Base-by-base conservation (phyloP, 2,797 vertebrate species). In the Sebastes hopkinsi region DNA sequence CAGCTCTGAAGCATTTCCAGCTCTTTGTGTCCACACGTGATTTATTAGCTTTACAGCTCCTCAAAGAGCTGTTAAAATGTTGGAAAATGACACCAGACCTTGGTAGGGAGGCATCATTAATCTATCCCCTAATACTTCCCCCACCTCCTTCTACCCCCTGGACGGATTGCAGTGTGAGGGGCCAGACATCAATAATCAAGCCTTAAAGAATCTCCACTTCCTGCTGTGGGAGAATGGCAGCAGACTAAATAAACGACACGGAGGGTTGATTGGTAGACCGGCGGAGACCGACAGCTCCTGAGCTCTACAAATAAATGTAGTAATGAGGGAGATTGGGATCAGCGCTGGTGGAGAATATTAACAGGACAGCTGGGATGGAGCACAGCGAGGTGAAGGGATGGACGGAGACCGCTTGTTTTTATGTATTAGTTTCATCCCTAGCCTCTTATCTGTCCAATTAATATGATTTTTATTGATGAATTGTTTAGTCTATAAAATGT, bases 161-260 rank as follows among this genome's bases (percentile, higher is more conserved):
- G 38, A 85, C 4, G 1, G 59, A n/a, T 82, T 78, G 70, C 71
- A 69, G 70, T 29, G 3, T 29, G 29, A 69, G 36, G 72, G 75
- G 65, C 80, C 88, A 88, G 83, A 90, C 89, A 81, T 88, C 87
- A 84, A 90, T 88, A 93, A 93, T 85, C 82, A 86, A 72, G 84
- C 82, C 77, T 64, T 92, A 92, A 92, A 85, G 89, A 3, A 10
- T 60, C 87, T 89, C 75, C 79, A 74, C 82, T 87, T 93, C 89
- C 92, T 91, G 87, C 71, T 83, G 77, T 83, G 88, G 84, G 80
- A 55, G 83, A 75, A 69, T 20, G 65, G 84, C 78, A 14, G 87
- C 93, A 93, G 90, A 89, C 89, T 89, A 91, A 87, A 92, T 86
- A 88, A 87, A 91, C 30, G 23, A 30, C 59, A 18, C 67, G 0